Base-by-base conservation (phyloP, 1,140 invertebrate genomes). In the Monochamus saltuarius region DNA sequence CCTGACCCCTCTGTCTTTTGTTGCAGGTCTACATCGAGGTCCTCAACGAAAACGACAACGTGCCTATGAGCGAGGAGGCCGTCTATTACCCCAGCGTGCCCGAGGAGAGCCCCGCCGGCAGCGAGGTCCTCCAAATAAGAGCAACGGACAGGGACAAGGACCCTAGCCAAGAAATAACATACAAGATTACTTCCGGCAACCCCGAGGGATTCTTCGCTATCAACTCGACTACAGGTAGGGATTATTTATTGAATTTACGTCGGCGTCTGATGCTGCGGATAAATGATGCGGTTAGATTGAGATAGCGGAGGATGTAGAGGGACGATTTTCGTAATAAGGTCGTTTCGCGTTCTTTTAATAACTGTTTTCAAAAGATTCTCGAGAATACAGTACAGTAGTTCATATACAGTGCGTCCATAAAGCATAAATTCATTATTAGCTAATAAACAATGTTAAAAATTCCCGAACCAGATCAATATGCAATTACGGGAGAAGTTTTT, bases 31-130 rank as follows among this genome's bases (percentile, higher is more conserved):
- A 90, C 77, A 85, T 98, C 35, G 84, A 89, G 71, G 88, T 98
- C 46, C 77, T 87, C 42, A 93, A 98, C 77, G 90, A 90, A 71
- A 98, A 98, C 79, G 95, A 99, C 80, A 94, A 97, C 79, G 87
- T 88, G 16, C 95, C 96, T 14, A 80, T 95, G 76, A 94, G 94
- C 34, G 83, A 85, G 53, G 83, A 87, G 55, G 90, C 95, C 1
- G 87, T 93, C 39, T 98, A 98, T 80, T 88, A 89, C 73, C 87
- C 89, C 1, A 83, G 82, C 11, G 84, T 98, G 36, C 73, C 82
- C 8, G 96, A 98, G 82, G 94, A 95, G 76, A 89, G 89, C 61
- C 80, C 87, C 1, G 83, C 84, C 35, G 89, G 88, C 47, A 85
- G 85, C 43, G 81, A 82, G 42, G 87, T 98, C 7, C 79, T 92